Evolutionary conservation across 2,888 invertebrate species (phyloP), one percentile per base, ranked within the genome.

Genomic region (Aelia acuminata): DNA sequence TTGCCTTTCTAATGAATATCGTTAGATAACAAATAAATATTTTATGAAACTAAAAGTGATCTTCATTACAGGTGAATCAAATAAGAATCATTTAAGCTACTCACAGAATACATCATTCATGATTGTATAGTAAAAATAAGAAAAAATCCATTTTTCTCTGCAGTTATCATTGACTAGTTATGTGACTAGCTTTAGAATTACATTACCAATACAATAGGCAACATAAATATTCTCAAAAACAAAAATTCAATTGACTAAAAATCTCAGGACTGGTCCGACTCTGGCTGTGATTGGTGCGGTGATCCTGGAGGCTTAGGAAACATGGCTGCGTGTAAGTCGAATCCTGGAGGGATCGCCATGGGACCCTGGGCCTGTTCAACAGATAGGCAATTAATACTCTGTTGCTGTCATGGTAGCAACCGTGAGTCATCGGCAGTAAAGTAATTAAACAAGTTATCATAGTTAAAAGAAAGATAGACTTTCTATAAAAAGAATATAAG

Each of bases 301-400:
- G 93, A 92, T 15, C 93, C 92, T 48, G 93, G 91, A 87, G 93
- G 93, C 84, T 90, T 91, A 5, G 91, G 91, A 87, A 91, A 91
- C 90, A 91, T 91, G 50, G 91, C 90, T 20, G 91, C 91, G 80
- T 91, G 91, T 20, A 91, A 90, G 88, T 91, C 91, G 88, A 91
- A 91, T 84, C 91, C 91, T 1, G 91, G 91, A 11, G 91, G 91
- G 90, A 91, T 91, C 13, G 91, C 91, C 90, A 92, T 92, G 0
- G 92, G 92, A 84, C 92, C 92, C 91, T 93, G 93, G 50, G 91
- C 91, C 91, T 91, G 26, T 57, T 57, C 5, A 57, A 57, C 26
- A 57, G 26, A 57, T 57, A 4, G 4, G 8, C 26, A 57, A 57
- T 26, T 11, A 57, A 57, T 1, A 57, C 26, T 57, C 8, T 26